Evolutionary conservation across 1,140 invertebrate species (phyloP), one percentile per base, ranked within the genome.

Genomic region (Stegodyphus mimosarum): DNA sequence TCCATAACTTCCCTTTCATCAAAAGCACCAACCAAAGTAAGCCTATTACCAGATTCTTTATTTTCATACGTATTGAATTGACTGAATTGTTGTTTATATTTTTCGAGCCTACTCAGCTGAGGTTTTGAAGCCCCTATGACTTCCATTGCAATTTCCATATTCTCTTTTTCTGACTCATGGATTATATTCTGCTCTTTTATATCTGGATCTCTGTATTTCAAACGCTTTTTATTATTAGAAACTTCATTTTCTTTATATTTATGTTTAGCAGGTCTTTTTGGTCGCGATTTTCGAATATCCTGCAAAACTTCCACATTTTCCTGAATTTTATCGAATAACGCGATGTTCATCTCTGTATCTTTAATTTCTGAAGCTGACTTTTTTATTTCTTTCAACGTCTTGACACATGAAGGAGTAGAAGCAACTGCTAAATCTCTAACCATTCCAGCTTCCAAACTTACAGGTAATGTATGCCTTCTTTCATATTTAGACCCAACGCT

Each of bases 331-430:
- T 83, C 79, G 6, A 83, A 83, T 6, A 55, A 53, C 13, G 7
- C 15, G 33, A 33, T 33, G 33, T 33, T 33, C 13, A 15, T 67
- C 17, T 67, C 50, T 15, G 2, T 18, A n/a, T n/a, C n/a, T n/a
- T 66, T 63, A n/a, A 33, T 69, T 51, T 55, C 17, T 3, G 64
- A 52, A n/a, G 78, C 10, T 1, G 49, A 0, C 10, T 17, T 83
- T 73, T 50, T 72, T 85, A 85, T 51, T 17, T 85, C 83, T 0
- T 72, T 77, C 9, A 85, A 33, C 73, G 77, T 70, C n/a, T 83
- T 83, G 17, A 83, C 55, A 7, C n/a, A 2, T 11, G 70, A 33
- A n/a, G 64, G 15, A 67, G 64, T 7, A 4, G 0, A 60, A 55
- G 64, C 10, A 71, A 72, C 15, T 72, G 48, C 73, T 15, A 78